phyloP scores from a whole-genome alignment of 2,797 vertebrate genomes.

The Delichon dasypus region DNA sequence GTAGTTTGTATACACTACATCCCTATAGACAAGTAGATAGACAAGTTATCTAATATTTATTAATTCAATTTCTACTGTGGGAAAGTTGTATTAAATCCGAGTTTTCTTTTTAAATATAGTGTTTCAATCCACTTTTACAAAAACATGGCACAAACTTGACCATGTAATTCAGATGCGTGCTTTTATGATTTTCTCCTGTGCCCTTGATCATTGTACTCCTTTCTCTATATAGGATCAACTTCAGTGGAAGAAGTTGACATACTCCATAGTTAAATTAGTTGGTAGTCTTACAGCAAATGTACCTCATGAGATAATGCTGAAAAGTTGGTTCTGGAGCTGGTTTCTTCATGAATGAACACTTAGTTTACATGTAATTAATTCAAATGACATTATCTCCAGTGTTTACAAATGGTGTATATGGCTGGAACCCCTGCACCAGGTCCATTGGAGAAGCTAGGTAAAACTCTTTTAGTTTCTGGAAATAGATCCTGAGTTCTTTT shows the following conservation, averaged over 20 bases:
- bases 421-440: neutral
- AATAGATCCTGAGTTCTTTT: neutral
- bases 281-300: neutral
- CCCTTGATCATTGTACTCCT: neutral
- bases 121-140: neutral
- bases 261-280: neutral
- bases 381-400: neutral
- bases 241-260: neutral
- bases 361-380: neutral
- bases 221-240: neutral
- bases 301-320: neutral
- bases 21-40: neutral
- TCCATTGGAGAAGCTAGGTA: neutral
- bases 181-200: neutral
- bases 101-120: neutral
- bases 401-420: neutral
- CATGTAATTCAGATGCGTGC: neutral
- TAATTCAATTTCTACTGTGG: neutral
- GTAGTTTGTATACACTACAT: neutral
- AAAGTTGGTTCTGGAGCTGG: neutral
- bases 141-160: neutral
- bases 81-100: neutral
- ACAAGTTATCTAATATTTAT: neutral
- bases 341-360: neutral
- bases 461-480: neutral